Evolutionary conservation across 2,113 vertebrate species (phyloP), one percentile per base, ranked within the genome.

Genomic region (Charina bottae): DNA sequence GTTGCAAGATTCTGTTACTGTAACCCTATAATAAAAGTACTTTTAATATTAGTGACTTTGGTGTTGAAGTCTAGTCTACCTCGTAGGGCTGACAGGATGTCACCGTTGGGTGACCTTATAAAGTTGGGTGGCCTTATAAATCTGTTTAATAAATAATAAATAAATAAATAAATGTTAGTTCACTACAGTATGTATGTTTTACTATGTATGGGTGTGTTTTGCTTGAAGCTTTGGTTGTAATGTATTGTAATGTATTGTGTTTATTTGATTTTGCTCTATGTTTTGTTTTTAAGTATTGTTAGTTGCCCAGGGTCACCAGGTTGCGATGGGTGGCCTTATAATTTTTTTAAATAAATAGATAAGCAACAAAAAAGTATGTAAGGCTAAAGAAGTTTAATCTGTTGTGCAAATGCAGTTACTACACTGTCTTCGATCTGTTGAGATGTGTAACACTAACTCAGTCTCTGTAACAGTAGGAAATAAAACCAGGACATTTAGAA

Each of bases 381-480:
- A 78, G 64, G n/a, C 68, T 78, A 78, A 78, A 78, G n/a, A 78
- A 78, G 33, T 78, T 42, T 78, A 78, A 78, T 78, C 72, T 78
- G 33, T 37, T 17, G 49, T 49, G 49, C 49, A 49, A 49, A 49
- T 49, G 49, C 49, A 49, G 49, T 7, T 49, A 7, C 6, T 49
- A 49, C 49, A 6, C 72, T 21, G 17, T 78, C 72, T 78, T 42
- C 37, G 72, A 78, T 78, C 33, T 78, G 33, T 37, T 42, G 33
- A 78, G 21, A 42, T 78, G 72, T 6, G 17, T 37, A 78, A 21
- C 37, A 37, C 37, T 37, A 78, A 78, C 72, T 78, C 33, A 37
- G 33, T 7, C 72, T 19, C 17, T 78, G 6, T 42, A 33, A 37
- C 68, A 78, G 49, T 49, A 49, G 72, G 72, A 78, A 78, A 78